Conservation (phyloP, 2,113 vertebrate genomes). For the Chlorodrepanis virens region DNA sequence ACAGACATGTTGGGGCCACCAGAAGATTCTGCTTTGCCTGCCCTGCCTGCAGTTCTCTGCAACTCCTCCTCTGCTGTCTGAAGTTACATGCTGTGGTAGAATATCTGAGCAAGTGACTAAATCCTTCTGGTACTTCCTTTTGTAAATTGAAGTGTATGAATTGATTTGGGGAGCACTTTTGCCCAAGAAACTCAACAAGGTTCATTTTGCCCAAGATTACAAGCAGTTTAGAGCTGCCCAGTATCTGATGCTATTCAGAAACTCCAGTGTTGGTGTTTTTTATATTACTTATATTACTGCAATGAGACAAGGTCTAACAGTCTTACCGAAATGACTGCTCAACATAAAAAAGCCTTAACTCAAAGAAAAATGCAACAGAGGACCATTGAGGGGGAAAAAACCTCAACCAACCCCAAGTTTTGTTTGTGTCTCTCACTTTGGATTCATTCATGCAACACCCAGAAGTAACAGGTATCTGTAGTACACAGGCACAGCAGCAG, state of each 20-base stretch:
- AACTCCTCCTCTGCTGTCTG: background rate
- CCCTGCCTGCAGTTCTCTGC: background rate
- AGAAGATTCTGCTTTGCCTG: background rate
- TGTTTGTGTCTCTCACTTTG: background rate
- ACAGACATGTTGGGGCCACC: no score
- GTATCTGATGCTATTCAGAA: background rate
- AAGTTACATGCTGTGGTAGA: background rate
- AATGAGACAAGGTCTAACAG: background rate
- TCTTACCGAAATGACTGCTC: background rate
- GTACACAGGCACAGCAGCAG: background rate
- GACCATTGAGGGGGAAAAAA: accelerated
- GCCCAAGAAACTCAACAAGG: background rate
- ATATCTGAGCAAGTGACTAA: background rate
- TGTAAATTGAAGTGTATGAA: background rate
- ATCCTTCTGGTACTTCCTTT: background rate
- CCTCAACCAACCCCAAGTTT: background rate
- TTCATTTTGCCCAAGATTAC: background rate
- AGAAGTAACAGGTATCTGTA: background rate
- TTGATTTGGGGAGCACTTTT: background rate
- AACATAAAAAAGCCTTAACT: background rate
- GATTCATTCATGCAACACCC: accelerated
- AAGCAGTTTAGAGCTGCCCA: background rate
- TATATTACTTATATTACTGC: background rate
- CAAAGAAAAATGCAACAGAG: background rate
- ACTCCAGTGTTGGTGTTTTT: background rate